Conservation (phyloP, 2,113 vertebrate genomes). For the Centropus bengalensis region DNA sequence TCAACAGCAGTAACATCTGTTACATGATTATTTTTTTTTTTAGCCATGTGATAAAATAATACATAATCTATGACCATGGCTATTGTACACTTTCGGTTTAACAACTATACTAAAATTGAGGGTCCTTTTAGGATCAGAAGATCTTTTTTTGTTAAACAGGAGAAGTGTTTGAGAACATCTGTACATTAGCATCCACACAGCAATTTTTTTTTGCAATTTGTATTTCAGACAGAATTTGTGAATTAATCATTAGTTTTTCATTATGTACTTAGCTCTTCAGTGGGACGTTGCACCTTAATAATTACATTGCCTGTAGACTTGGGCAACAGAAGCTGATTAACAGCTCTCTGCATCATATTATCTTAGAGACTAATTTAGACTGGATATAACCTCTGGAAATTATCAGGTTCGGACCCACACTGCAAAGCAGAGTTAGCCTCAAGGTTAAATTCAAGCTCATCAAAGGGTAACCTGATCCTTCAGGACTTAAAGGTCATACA, state of each 20-base stretch:
- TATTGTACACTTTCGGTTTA: background rate
- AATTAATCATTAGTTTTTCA: constrained; percentile 26
- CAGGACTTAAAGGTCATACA: background rate
- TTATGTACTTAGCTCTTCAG: background rate
- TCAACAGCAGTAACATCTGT: background rate
- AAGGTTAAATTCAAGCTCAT: background rate
- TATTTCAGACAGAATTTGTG: constrained; percentile 6
- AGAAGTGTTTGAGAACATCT: background rate
- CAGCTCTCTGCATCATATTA: background rate
- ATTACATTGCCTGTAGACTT: background rate
- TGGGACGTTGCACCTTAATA: background rate
- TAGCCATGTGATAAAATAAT: background rate
- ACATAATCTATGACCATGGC: background rate
- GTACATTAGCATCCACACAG: background rate
- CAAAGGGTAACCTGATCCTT: background rate
- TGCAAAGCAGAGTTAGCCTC: background rate
- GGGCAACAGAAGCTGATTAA: constrained; percentile 4
- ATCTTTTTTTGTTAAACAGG: background rate
- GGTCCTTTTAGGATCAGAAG: background rate
- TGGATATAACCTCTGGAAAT: background rate
- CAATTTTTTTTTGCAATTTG: background rate
- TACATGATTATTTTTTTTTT: background rate
- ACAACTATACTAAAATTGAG: background rate
- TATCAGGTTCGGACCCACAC: background rate
- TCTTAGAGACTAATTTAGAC: background rate